phyloP scores from a whole-genome alignment of 2,888 invertebrate genomes.

The Eueremaeus valkanovi region DNA sequence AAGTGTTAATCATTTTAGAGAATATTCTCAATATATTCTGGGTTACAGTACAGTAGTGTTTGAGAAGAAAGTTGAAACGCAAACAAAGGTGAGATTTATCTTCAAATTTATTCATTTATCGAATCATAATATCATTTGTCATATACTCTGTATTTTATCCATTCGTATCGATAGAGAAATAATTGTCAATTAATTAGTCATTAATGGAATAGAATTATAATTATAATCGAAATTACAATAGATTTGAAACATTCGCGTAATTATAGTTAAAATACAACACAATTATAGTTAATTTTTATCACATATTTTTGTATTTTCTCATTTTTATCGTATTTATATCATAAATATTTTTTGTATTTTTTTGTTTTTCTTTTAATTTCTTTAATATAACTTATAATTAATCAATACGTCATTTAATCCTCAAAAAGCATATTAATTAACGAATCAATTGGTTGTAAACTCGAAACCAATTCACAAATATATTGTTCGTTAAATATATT shows the following conservation, averaged over 20 bases:
- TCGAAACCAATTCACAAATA: background rate
- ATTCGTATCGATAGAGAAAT: background rate
- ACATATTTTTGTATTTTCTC: slow-evolving; percentile 1
- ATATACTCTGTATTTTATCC: background rate
- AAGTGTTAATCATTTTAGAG: too few species aligned
- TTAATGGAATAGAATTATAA: slow-evolving; percentile 7
- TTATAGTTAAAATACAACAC: slow-evolving; percentile 31
- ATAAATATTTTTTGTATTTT: slow-evolving; percentile 21
- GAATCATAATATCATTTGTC: background rate
- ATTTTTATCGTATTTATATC: slow-evolving; percentile 7
- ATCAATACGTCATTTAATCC: slow-evolving; percentile 9
- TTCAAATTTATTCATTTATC: background rate
- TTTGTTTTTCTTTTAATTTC: too few species aligned
- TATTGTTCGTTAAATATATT: slow-evolving; percentile 18
- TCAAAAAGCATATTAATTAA: slow-evolving; percentile 9
- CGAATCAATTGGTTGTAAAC: slow-evolving; percentile 10
- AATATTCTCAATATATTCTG: too few species aligned
- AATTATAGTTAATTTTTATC: slow-evolving; percentile 30
- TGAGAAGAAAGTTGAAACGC: too few species aligned
- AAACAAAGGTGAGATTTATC: background rate
- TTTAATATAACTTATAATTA: background rate
- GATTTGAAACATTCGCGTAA: slow-evolving; percentile 10
- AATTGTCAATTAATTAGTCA: background rate
- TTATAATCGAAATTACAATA: slow-evolving; percentile 26
- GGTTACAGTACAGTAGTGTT: too few species aligned